These are phyloP conservation scores for Cheilosia pagana DNA, from an alignment of 2,888 invertebrate genomes.

Conservation along the genomic window DNA sequence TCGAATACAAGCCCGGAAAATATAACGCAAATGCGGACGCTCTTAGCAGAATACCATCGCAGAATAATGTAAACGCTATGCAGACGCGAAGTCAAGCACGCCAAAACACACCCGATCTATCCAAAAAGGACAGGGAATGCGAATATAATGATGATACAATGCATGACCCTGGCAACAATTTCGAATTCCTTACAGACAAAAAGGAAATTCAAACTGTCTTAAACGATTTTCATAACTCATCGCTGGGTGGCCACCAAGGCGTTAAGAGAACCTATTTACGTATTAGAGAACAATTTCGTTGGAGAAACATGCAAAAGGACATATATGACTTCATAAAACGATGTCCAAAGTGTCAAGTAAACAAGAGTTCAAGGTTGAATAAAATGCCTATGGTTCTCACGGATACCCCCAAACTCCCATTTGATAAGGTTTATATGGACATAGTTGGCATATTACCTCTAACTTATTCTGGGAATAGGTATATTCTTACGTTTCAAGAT, in stretches of 20 bases:
- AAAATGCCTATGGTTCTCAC: conserved; percentile 33
- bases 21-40: no score
- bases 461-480: background rate
- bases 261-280: background rate
- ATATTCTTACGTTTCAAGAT: background rate
- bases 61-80: background rate
- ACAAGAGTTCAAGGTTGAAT: conserved; percentile 19
- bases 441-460: background rate
- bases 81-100: no score
- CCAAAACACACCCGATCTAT: no score
- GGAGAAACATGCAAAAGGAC: background rate
- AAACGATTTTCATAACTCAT: conserved; percentile 1
- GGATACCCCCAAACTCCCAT: background rate
- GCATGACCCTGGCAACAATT: background rate
- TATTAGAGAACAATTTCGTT: background rate
- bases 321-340: conserved; percentile 21
- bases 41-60: background rate
- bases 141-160: no score
- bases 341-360: conserved; percentile 13
- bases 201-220: background rate
- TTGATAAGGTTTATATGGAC: background rate
- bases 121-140: no score
- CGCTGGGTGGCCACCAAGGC: background rate
- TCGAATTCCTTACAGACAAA: background rate
- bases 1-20: no score